A percentile compares a stretch with the other conserved stretches of the same genome.
These are phyloP conservation scores for Pheosia gnoma DNA, from an alignment of 2,888 invertebrate species.

Conservation along the genomic window DNA sequence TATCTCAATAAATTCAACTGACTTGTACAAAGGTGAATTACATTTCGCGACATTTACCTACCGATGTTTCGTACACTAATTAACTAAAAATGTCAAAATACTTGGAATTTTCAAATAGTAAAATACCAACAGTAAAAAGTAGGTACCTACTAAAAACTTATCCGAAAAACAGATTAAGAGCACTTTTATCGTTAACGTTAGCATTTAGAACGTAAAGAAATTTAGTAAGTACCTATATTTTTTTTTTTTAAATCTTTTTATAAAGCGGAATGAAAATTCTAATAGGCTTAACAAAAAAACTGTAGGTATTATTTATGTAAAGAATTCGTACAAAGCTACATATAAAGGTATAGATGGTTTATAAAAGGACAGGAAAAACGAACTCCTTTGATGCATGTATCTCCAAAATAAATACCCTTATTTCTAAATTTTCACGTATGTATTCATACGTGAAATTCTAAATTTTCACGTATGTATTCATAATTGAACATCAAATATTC, in stretches of 20 bases:
- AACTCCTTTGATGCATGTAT: not conserved
- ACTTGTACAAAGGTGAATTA: not conserved
- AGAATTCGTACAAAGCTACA: not conserved
- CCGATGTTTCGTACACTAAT: constrained; percentile 2
- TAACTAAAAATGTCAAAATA: not conserved
- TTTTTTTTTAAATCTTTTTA: too few species aligned
- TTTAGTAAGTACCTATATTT: too few species aligned
- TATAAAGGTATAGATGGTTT: not conserved
- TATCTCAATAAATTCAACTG: constrained; percentile 1
- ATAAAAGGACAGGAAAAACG: not conserved
- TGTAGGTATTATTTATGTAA: too few species aligned
- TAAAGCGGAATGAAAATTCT: too few species aligned
- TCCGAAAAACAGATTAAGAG: too few species aligned
- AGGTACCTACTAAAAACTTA: too few species aligned
- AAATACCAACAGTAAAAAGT: too few species aligned
- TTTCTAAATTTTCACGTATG: not conserved
- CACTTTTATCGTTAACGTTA: too few species aligned
- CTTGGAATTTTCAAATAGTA: too few species aligned
- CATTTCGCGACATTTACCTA: not conserved
- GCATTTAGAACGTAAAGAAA: too few species aligned
- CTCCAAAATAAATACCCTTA: not conserved
- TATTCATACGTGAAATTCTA: not conserved
- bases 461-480: not conserved
- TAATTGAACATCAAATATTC: not conserved
- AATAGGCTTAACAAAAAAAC: too few species aligned